These are phyloP conservation scores for Gymnoscelis rufifasciata DNA, from an alignment of 2,888 invertebrate species.

Conservation along the genomic window DNA sequence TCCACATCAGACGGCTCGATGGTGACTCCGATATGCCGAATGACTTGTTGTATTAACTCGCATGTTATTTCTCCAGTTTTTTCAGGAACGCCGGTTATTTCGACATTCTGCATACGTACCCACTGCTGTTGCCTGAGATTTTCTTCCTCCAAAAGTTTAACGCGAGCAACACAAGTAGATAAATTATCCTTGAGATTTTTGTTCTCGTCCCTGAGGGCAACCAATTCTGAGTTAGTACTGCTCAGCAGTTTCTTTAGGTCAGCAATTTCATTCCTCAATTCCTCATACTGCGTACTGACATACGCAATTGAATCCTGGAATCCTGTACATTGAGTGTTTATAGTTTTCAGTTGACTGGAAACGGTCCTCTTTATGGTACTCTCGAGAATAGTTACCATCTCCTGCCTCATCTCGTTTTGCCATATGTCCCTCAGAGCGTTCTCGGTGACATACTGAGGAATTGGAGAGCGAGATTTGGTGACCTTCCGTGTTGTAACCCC, in stretches of 20 bases:
- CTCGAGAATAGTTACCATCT: not conserved
- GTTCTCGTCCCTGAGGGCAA: slow-evolving; percentile 7
- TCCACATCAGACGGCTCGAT: slow-evolving; percentile 2
- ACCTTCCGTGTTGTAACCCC: not conserved
- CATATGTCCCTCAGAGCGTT: not conserved
- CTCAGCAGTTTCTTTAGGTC: slow-evolving; percentile 2
- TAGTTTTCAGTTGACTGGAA: slow-evolving; percentile 1
- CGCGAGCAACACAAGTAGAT: not conserved
- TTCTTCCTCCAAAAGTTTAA: slow-evolving; percentile 7
- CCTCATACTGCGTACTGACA: slow-evolving; percentile 6
- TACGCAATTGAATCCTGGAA: slow-evolving; percentile 5
- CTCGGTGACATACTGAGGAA: not conserved
- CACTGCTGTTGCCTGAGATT: slow-evolving; percentile 10
- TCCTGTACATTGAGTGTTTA: slow-evolving; percentile 2
- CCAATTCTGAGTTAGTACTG: slow-evolving; percentile 1
- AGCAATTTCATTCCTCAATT: not conserved
- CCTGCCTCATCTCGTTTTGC: not conserved
- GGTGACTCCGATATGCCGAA: slow-evolving; percentile 2
- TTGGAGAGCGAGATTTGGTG: not conserved
- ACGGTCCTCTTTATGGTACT: not conserved
- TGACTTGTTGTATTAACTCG: not conserved
- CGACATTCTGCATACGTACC: slow-evolving; percentile 10
- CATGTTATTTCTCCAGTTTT: not conserved
- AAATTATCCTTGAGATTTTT: slow-evolving; percentile 1
- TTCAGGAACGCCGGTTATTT: slow-evolving; percentile 9